A percentile compares a stretch with the other conserved stretches of the same genome.
These are phyloP conservation scores for Colius striatus DNA, from an alignment of 2,113 vertebrate species.

Conservation along the genomic window DNA sequence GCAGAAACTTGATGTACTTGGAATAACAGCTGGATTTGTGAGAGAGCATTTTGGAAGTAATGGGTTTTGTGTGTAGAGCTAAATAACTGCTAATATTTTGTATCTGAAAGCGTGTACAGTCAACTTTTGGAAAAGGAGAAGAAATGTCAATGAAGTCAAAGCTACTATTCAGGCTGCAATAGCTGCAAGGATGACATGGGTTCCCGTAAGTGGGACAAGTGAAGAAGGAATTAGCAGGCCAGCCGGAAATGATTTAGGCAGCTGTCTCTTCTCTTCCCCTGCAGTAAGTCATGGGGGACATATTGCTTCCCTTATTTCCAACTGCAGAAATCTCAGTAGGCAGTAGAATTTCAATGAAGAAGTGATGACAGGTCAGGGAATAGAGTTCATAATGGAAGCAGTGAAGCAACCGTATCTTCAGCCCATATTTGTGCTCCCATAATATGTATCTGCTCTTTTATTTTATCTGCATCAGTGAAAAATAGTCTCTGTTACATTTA, in stretches of 20 bases:
- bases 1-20: background rate
- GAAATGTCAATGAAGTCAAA: background rate
- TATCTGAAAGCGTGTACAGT: background rate
- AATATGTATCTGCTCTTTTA: background rate
- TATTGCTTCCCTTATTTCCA: constrained; percentile 21
- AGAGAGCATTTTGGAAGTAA: background rate
- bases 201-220: background rate
- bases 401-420: background rate
- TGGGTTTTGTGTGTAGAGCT: background rate
- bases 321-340: background rate
- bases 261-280: background rate
- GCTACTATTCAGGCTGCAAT: background rate
- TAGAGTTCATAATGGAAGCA: constrained; percentile 8
- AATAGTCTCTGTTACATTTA: background rate
- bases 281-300: background rate
- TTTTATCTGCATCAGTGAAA: constrained; percentile 12
- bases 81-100: background rate
- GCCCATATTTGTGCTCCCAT: background rate
- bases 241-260: background rate
- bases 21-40: background rate
- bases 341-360: constrained; percentile 20
- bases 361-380: background rate
- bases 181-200: background rate
- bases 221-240: constrained; percentile 11
- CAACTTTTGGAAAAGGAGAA: background rate